A percentile compares a stretch with the other conserved stretches of the same genome.
Evolutionary conservation across 2,113 vertebrate genomes (phyloP).

Genomic region (Elephas maximus): DNA sequence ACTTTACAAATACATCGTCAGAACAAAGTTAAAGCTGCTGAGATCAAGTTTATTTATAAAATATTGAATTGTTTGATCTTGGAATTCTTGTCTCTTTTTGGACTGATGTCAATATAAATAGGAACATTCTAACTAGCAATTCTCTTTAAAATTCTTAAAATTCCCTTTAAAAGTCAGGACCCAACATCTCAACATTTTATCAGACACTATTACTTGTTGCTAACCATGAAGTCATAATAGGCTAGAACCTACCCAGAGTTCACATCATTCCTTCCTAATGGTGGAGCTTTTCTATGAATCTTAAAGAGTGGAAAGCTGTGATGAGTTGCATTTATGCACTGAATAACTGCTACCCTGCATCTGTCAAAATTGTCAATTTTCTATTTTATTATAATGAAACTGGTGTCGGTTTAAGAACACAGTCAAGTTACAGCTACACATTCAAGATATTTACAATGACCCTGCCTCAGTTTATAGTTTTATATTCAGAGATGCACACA

Average conservation of each 20-base stretch:
- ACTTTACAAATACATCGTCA: neutral
- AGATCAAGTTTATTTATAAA: conserved; percentile 46
- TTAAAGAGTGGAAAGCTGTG: neutral
- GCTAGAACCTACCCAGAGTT: neutral
- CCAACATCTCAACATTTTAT: neutral
- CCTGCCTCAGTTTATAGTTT: neutral
- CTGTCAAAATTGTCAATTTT: neutral
- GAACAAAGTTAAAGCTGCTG: neutral
- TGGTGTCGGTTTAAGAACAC: neutral
- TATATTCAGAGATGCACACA: neutral
- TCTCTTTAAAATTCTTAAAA: conserved; percentile 54
- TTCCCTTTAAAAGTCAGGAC: neutral
- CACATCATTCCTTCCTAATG: neutral
- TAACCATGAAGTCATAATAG: conserved; percentile 78
- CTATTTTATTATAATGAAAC: neutral
- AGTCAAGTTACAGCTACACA: neutral
- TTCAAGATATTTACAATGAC: neutral
- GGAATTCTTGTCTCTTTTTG: conserved; percentile 1
- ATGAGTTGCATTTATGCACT: neutral
- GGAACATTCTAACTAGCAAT: conserved; percentile 51
- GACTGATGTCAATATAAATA: neutral
- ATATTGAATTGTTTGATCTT: neutral
- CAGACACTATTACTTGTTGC: conserved; percentile 36
- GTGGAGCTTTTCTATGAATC: neutral
- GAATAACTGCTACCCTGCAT: neutral